Evolutionary conservation across 2,888 invertebrate genomes (phyloP).

Genomic region (Ochropleura leucogaster): DNA sequence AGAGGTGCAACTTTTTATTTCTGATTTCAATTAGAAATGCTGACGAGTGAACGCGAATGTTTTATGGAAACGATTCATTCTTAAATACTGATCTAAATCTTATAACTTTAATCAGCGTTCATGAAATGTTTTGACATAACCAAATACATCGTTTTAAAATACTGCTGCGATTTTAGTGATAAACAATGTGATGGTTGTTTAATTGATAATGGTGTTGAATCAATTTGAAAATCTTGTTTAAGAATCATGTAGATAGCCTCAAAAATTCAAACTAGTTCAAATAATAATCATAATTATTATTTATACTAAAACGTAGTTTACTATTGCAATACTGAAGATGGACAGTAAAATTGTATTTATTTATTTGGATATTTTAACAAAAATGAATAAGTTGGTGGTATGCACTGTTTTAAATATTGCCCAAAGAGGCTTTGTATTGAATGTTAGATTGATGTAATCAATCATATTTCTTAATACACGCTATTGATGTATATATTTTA

Average conservation of each 20-base stretch:
- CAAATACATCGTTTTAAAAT: background rate
- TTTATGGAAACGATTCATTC: background rate
- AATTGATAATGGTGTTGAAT: background rate
- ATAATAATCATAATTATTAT: no score
- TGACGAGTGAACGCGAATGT: background rate
- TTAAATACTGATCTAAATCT: background rate
- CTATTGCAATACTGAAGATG: slow-evolving; percentile 12
- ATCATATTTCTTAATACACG: slow-evolving; percentile 1
- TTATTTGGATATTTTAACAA: background rate
- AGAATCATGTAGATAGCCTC: background rate
- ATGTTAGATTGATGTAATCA: slow-evolving; percentile 40
- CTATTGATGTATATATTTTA: slow-evolving; percentile 36
- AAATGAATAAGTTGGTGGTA: background rate
- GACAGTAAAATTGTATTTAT: background rate
- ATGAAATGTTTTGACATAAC: slow-evolving; percentile 10
- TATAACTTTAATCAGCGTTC: background rate
- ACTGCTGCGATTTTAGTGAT: background rate
- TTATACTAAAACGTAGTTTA: background rate
- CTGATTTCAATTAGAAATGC: background rate
- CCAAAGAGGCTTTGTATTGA: slow-evolving; percentile 15
- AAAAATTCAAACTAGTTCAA: background rate
- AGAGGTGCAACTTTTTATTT: slow-evolving; percentile 31
- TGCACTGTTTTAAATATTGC: slow-evolving; percentile 8
- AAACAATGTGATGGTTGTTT: background rate
- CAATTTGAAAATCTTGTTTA: background rate